A percentile compares a stretch with the other conserved stretches of the same genome.
Conservation (phyloP, 2,797 vertebrate species). For the Coilia nasus region DNA sequence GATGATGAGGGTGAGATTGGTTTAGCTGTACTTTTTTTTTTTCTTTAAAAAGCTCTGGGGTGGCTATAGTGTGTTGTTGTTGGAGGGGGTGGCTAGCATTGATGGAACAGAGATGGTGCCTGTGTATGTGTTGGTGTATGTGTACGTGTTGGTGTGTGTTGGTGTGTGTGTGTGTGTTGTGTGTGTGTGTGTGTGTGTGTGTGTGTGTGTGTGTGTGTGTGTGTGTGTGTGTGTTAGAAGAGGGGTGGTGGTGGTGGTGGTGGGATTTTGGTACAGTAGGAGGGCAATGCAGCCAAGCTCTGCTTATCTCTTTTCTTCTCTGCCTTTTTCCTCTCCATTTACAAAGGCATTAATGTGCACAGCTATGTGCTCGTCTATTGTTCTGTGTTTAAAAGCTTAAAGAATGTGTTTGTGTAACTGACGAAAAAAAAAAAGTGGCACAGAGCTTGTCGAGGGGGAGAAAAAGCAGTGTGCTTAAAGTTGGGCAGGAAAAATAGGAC, state of each 20-base stretch:
- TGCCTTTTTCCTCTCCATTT: slow-evolving; percentile 58
- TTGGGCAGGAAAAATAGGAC: slow-evolving; percentile 53
- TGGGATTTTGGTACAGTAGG: slow-evolving; percentile 45
- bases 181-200: slow-evolving; percentile 38
- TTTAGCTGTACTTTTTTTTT: slow-evolving; percentile 47
- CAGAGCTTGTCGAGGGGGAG: slow-evolving; percentile 58
- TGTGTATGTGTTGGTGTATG: slow-evolving; percentile 36
- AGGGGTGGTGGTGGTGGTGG: slow-evolving; percentile 44
- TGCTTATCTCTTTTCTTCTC: slow-evolving; percentile 77
- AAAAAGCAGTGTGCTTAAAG: slow-evolving; percentile 62
- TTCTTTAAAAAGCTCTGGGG: slow-evolving; percentile 30
- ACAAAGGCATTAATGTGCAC: slow-evolving; percentile 76
- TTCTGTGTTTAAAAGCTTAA: slow-evolving; percentile 79
- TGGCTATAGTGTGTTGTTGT: slow-evolving; percentile 11
- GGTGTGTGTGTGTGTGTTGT: not conserved
- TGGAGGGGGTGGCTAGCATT: slow-evolving; percentile 18
- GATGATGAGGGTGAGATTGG: slow-evolving; percentile 67
- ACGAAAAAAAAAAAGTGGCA: slow-evolving; percentile 59
- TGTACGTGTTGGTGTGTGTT: not conserved
- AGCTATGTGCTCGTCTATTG: slow-evolving; percentile 75
- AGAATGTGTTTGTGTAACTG: slow-evolving; percentile 73
- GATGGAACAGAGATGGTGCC: slow-evolving; percentile 14
- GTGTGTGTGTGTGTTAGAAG: slow-evolving; percentile 32
- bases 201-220: slow-evolving; percentile 30
- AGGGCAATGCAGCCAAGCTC: slow-evolving; percentile 71